Conservation (phyloP, 2,113 vertebrate genomes). For the Anoura caudifer region DNA sequence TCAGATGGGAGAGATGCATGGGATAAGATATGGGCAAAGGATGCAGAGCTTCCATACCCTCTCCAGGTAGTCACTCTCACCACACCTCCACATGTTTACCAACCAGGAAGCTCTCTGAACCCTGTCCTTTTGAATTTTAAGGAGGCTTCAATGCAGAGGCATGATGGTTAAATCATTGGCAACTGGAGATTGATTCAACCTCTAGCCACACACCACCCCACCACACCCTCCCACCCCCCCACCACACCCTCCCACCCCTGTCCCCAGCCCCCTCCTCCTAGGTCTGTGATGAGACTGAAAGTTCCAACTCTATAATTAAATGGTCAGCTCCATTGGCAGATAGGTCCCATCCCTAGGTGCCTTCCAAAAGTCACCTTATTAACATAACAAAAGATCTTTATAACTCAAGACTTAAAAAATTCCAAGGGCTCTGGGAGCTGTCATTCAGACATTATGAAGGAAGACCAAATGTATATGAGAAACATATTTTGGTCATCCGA, state of each 20-base stretch:
- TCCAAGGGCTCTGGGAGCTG: background rate
- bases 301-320: background rate
- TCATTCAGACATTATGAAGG: background rate
- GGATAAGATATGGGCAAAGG: background rate
- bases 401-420: background rate
- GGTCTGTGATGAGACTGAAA: background rate
- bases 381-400: background rate
- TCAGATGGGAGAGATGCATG: too few species aligned
- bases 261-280: too few species aligned
- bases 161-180: background rate
- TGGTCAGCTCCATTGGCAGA: background rate
- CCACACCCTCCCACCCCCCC: background rate
- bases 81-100: background rate
- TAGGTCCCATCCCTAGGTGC: background rate
- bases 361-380: background rate
- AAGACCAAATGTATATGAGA: background rate
- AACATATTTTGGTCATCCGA: background rate
- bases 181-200: background rate
- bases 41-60: background rate
- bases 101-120: background rate
- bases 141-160: background rate
- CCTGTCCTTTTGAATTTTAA: background rate
- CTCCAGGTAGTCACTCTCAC: background rate
- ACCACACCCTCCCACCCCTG: fast-evolving
- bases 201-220: background rate